phyloP scores from a whole-genome alignment of 2,797 vertebrate species.

The Podarcis lilfordi region DNA sequence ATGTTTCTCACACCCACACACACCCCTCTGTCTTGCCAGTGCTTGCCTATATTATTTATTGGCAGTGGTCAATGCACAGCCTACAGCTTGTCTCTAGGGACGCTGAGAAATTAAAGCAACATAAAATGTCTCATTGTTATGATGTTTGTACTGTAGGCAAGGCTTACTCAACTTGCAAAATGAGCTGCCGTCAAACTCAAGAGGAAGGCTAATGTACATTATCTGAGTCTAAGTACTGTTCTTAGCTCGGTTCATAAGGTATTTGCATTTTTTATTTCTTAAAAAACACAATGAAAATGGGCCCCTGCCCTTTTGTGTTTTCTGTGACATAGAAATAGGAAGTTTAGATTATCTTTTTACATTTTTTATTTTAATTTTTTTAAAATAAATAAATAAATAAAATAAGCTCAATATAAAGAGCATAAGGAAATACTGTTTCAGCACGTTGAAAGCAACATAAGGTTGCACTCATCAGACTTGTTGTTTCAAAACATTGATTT shows the following conservation, averaged over 20 bases:
- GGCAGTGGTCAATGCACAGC: constrained; percentile 50
- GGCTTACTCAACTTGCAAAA: constrained; percentile 62
- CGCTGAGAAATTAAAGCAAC: constrained; percentile 45
- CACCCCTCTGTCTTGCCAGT: constrained; percentile 51
- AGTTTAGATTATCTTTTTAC: background rate
- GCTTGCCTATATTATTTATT: constrained; percentile 47
- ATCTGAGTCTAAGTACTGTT: background rate
- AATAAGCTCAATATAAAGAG: too few species aligned
- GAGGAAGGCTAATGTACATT: constrained; percentile 39
- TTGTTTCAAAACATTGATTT: too few species aligned
- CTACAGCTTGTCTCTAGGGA: constrained; percentile 41
- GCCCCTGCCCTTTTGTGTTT: background rate
- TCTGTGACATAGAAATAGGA: background rate
- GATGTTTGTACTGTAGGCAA: constrained; percentile 50
- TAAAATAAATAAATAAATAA: too few species aligned
- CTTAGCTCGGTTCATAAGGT: background rate
- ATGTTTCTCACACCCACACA: constrained; percentile 53
- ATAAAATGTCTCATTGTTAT: constrained; percentile 49
- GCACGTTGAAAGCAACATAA: too few species aligned
- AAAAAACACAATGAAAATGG: constrained; percentile 30
- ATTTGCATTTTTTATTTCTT: constrained; percentile 2
- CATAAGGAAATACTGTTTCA: too few species aligned
- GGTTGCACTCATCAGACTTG: too few species aligned
- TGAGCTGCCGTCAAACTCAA: constrained; percentile 27
- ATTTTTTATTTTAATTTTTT: too few species aligned